Conservation (phyloP, 2,113 vertebrate species). For the Lophius piscatorius region DNA sequence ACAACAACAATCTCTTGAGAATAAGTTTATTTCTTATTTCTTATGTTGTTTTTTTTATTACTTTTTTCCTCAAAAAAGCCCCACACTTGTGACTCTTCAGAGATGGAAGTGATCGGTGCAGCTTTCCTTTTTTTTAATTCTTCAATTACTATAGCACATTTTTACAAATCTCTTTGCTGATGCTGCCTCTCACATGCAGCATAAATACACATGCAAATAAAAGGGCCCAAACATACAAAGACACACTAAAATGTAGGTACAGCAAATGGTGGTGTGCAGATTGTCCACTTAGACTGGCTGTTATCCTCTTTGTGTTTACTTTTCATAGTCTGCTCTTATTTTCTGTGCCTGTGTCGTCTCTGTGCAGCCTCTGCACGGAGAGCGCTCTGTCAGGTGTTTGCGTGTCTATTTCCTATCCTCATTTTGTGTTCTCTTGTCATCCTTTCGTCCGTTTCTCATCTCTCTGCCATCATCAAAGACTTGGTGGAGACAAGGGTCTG, state of each 20-base stretch:
- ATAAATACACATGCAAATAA: conserved; percentile 16
- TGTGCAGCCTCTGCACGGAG: conserved; percentile 55
- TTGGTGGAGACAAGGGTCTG: conserved; percentile 76
- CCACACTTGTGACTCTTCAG: conserved; percentile 7
- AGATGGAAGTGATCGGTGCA: conserved; percentile 24
- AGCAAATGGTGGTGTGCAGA: conserved; percentile 58
- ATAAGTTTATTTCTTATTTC: not conserved
- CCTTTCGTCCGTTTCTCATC: conserved; percentile 68
- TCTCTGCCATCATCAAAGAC: conserved; percentile 77
- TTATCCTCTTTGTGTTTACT: conserved; percentile 60
- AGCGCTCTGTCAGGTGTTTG: conserved; percentile 56
- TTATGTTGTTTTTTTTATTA: conserved; percentile 4
- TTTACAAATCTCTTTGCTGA: no score
- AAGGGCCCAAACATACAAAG: not conserved
- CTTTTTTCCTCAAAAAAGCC: not conserved
- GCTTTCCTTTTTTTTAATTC: conserved; percentile 13
- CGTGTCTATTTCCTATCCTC: conserved; percentile 64
- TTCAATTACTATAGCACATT: conserved; percentile 20
- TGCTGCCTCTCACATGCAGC: conserved; percentile 13
- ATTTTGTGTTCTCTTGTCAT: conserved; percentile 72
- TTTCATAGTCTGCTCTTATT: conserved; percentile 55
- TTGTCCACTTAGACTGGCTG: conserved; percentile 60
- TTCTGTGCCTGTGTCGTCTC: conserved; percentile 35
- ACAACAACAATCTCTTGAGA: not conserved
- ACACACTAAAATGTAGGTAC: conserved; percentile 32